These are phyloP conservation scores for Pristionchus exspectatus DNA, from an alignment of 2,888 invertebrate species.

Conservation along the genomic window DNA sequence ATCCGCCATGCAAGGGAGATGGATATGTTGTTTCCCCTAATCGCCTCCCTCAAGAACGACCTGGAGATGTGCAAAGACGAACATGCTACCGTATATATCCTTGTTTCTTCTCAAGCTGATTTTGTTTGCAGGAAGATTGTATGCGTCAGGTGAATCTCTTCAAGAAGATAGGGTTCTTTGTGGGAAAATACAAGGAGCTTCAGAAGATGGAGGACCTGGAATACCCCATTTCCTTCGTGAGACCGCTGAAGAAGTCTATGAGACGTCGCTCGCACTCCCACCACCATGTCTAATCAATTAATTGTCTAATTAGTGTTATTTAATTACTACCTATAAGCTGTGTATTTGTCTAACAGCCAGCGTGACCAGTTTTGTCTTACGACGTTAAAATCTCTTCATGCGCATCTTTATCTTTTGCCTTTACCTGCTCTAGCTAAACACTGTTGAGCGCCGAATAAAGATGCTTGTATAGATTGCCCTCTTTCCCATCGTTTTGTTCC, in stretches of 20 bases:
- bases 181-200: background rate
- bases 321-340: too few relatives aligned
- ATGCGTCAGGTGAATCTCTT: background rate
- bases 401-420: too few relatives aligned
- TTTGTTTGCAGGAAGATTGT: background rate
- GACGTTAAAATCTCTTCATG: too few relatives aligned
- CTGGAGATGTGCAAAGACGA: too few relatives aligned
- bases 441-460: background rate
- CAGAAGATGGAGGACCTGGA: background rate
- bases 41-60: too few relatives aligned
- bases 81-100: too few relatives aligned
- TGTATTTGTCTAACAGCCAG: background rate
- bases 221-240: background rate
- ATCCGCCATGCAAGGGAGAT: too few relatives aligned
- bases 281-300: too few relatives aligned
- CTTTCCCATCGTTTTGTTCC: background rate
- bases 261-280: background rate
- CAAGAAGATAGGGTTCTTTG: fast-evolving
- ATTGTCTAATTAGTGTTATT: too few relatives aligned
- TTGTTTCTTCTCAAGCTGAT: too few relatives aligned
- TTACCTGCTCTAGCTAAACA: background rate
- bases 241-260: background rate
- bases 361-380: too few relatives aligned
- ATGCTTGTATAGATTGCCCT: background rate
- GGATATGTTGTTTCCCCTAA: too few relatives aligned